These are phyloP conservation scores for Pangasius djambal DNA, from an alignment of 2,797 vertebrate species.

Conservation along the genomic window DNA sequence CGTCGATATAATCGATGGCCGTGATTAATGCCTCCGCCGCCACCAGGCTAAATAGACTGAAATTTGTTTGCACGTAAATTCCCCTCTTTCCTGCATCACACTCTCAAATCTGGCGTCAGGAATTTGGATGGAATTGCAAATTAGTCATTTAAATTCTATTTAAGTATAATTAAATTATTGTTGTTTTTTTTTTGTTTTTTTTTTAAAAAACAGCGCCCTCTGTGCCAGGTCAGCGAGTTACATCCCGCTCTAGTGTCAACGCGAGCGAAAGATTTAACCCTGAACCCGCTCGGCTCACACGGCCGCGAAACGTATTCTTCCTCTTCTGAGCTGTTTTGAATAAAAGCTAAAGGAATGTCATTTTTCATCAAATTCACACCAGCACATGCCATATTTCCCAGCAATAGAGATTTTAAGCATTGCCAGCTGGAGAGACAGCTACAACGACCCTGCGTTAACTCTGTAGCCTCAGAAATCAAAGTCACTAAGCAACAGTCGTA, in stretches of 20 bases:
- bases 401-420: neutral
- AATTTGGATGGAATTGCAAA: neutral
- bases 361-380: slow-evolving; percentile 29
- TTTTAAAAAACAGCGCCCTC: neutral
- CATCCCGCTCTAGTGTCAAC: neutral
- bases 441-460: neutral
- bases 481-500: too few species aligned
- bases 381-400: neutral
- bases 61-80: slow-evolving; percentile 6
- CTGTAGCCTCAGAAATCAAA: neutral
- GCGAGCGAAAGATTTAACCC: neutral
- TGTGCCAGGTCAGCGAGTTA: neutral
- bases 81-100: neutral
- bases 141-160: neutral
- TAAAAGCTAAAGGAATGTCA: slow-evolving; percentile 17
- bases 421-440: slow-evolving; percentile 9
- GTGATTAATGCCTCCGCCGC: slow-evolving; percentile 33
- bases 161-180: neutral
- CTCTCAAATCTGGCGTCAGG: neutral
- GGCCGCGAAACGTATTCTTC: neutral
- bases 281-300: neutral
- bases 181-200: neutral
- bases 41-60: neutral
- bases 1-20: slow-evolving; percentile 26
- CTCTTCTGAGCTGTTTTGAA: slow-evolving; percentile 3